These are phyloP conservation scores for Agrotis segetum DNA, from an alignment of 2,888 invertebrate species.

Conservation along the genomic window DNA sequence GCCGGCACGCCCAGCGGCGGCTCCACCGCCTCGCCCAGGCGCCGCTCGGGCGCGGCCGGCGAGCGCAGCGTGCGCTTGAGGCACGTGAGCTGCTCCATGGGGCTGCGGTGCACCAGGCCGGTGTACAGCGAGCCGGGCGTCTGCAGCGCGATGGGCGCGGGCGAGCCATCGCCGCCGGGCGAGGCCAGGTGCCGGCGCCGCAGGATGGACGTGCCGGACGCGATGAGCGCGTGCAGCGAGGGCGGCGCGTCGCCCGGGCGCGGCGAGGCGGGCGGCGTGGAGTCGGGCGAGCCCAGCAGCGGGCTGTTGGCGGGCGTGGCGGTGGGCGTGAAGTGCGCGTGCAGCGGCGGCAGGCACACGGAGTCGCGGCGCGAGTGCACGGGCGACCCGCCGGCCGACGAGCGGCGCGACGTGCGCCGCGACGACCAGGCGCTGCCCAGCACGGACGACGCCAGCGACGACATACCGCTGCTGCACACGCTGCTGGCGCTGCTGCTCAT, in stretches of 20 bases:
- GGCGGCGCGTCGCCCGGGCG: conserved; percentile 92
- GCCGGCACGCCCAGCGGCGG: conserved; percentile 91
- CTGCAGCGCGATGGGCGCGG: conserved; percentile 92
- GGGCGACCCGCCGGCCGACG: conserved; percentile 89
- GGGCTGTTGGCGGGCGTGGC: conserved; percentile 97
- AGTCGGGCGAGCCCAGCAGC: conserved; percentile 91
- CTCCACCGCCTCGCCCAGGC: conserved; percentile 79
- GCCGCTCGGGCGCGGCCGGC: conserved; percentile 84
- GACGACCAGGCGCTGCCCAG: conserved; percentile 92
- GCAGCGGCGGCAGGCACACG: conserved; percentile 94
- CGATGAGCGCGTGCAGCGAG: conserved; percentile 89
- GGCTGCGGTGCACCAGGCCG: conserved; percentile 93
- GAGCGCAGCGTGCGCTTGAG: conserved; percentile 90
- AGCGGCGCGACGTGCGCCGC: conserved; percentile 91
- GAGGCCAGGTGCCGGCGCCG: conserved; percentile 90
- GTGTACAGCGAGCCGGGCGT: conserved; percentile 91
- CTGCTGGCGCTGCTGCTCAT: conserved; percentile 93
- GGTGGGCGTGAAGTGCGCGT: conserved; percentile 94
- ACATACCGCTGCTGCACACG: conserved; percentile 91
- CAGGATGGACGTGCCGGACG: conserved; percentile 86
- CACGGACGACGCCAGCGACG: conserved; percentile 86
- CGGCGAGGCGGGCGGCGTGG: conserved; percentile 90
- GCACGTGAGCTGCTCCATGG: conserved; percentile 95
- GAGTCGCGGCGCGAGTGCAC: conserved; percentile 94
- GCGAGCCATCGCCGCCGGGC: conserved; percentile 91